phyloP scores from a whole-genome alignment of 92 coral and sea anemone genomes.

The Umimayanthus chanpuru region DNA sequence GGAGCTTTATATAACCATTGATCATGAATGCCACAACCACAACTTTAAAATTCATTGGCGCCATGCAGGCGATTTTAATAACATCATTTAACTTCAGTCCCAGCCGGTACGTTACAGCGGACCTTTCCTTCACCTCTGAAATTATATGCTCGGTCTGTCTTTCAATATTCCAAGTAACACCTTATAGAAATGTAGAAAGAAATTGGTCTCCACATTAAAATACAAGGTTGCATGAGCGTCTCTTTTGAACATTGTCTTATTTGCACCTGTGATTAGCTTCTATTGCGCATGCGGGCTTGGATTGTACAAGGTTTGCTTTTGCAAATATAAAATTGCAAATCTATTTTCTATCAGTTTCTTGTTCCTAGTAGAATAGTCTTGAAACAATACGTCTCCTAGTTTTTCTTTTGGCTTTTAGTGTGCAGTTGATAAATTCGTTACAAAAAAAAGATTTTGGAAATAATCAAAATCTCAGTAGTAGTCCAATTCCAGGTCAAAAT shows the following conservation, averaged over 20 bases:
- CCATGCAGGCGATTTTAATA: constrained; percentile 18
- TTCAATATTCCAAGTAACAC: background rate
- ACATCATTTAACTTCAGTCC: constrained; percentile 11
- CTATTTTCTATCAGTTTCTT: background rate
- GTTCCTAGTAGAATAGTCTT: background rate
- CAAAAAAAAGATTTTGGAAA: background rate
- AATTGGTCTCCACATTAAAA: background rate
- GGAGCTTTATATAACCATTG: constrained; percentile 27
- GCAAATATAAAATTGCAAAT: background rate
- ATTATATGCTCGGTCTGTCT: background rate
- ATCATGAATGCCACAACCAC: constrained; percentile 34
- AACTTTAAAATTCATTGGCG: constrained; percentile 36
- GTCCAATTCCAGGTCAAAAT: background rate
- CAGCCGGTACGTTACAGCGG: background rate
- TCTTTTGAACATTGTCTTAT: background rate
- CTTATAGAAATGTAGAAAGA: background rate
- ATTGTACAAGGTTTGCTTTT: background rate
- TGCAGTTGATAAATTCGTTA: background rate
- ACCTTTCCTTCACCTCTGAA: background rate
- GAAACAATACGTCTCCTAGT: background rate
- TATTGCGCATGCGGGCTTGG: constrained; percentile 10
- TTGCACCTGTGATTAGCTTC: constrained; percentile 38
- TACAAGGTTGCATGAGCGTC: background rate
- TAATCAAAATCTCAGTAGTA: background rate
- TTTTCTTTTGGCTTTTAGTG: background rate